Base-by-base conservation (phyloP, 1,140 invertebrate species). In the Amphibalanus amphitrite region DNA sequence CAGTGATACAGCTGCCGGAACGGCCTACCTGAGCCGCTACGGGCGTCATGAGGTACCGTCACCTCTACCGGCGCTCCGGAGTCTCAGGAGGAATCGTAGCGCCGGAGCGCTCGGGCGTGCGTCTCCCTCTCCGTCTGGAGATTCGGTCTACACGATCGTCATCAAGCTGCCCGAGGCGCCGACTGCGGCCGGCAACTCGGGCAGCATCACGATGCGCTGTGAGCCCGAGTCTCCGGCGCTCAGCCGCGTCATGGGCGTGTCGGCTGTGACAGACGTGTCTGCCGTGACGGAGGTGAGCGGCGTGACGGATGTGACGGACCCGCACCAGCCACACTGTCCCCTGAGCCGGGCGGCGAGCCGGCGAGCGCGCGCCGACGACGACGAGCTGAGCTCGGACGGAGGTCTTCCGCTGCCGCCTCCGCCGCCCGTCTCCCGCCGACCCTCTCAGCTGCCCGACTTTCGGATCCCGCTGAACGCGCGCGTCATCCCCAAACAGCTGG, bases 101-200 rank as follows among this genome's bases (percentile, higher is more conserved):
- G 28, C 26, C 65, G 65, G 26, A n/a, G 23, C 65, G n/a, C 65
- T 67, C 3, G 28, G 26, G 3, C 23, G 23, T 3, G 47, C 13
- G 13, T 59, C 65, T 4, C 65, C 23, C n/a, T 10, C 23, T 0
- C 65, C 76, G 65, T 79, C 77, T 1, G 76, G 78, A 47, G 82
- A 82, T 71, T 79, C 80, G 3, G 80, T 96, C 10, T 96, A 95
- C 83, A 96, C 93, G 70, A 96, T 96, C 77, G 80, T 97, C 72
- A 97, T 96, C 74, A 84, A 88, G 75, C 81, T 97, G 74, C 92
- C 92, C 0, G 79, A 79, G 74, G 72, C 40, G 74, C 72, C 23
- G 75, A 76, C 65, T 73, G 72, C n/a, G 72, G 74, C 67, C 73
- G 74, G n/a, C 70, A 70, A n/a, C 68, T 29, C 28, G 23, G 25